Evolutionary conservation across 2,797 vertebrate genomes (phyloP).

Genomic region (Argya squamiceps): DNA sequence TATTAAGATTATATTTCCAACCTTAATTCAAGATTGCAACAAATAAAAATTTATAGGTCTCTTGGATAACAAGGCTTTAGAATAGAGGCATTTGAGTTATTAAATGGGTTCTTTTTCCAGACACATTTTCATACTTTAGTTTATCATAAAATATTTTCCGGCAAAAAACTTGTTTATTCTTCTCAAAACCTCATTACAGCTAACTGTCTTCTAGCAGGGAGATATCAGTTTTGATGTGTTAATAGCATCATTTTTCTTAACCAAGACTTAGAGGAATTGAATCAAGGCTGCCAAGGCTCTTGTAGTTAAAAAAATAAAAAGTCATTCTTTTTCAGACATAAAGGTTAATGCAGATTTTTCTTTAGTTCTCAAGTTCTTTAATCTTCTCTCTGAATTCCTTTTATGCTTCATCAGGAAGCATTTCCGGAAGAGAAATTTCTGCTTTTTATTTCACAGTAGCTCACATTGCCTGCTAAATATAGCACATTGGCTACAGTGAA

Average conservation of each 20-base stretch:
- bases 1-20: not conserved
- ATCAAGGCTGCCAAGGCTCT: not conserved
- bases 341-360: slow-evolving; percentile 20
- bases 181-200: slow-evolving; percentile 38
- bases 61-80: not conserved
- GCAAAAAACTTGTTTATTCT: slow-evolving; percentile 28
- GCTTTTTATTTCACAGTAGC: not conserved
- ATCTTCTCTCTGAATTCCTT: slow-evolving; percentile 14
- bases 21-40: not conserved
- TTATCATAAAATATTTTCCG: slow-evolving; percentile 25
- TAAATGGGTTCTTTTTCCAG: slow-evolving; percentile 7
- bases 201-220: slow-evolving; percentile 4
- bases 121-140: not conserved
- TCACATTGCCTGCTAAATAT: not conserved
- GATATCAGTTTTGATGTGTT: slow-evolving; percentile 40
- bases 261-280: not conserved
- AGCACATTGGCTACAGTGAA: not conserved
- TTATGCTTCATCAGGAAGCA: not conserved
- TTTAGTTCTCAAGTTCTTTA: slow-evolving; percentile 26
- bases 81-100: slow-evolving; percentile 8
- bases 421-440: slow-evolving; percentile 5
- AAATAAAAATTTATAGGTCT: slow-evolving; percentile 5
- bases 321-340: not conserved
- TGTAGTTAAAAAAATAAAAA: not conserved
- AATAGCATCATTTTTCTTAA: slow-evolving; percentile 37